Percentiles rank a stretch among this genome's conserved stretches.
Conservation (phyloP, 30 jellyfish, hydroid and myxozoan species). For the Turritopsis rubra region DNA sequence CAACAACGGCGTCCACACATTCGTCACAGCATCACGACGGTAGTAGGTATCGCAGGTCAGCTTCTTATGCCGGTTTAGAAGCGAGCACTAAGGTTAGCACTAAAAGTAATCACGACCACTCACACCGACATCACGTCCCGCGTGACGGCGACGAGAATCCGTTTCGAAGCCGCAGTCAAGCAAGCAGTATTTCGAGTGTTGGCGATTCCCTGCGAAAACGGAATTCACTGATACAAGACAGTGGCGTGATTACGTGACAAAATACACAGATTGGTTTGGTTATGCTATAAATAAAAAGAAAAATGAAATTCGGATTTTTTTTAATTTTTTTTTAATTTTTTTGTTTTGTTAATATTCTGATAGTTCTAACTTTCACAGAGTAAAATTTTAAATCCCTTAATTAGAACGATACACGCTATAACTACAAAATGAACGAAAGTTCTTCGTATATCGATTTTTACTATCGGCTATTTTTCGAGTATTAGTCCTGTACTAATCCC, state of each 20-base stretch:
- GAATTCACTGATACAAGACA: neutral
- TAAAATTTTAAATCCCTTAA: too few species aligned
- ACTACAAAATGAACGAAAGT: too few species aligned
- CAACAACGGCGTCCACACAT: neutral
- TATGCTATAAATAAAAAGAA: neutral
- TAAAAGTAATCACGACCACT: neutral
- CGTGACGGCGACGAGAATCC: neutral
- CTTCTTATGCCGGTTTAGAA: conserved; percentile 25
- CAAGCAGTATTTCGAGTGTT: conserved; percentile 1
- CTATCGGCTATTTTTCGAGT: too few species aligned
- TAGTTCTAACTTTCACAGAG: too few species aligned
- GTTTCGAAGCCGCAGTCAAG: conserved; percentile 23
- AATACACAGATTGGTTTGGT: neutral
- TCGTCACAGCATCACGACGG: neutral
- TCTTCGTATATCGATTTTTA: too few species aligned
- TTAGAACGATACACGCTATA: too few species aligned
- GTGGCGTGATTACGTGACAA: neutral
- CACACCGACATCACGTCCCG: neutral
- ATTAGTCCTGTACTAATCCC: neutral
- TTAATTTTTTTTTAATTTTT: too few species aligned
- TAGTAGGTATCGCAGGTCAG: conserved; percentile 5
- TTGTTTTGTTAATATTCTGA: neutral
- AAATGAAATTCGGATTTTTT: neutral
- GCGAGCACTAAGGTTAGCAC: neutral
- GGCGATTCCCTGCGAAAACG: neutral